A percentile compares a stretch with the other conserved stretches of the same genome.
Evolutionary conservation across 2,113 vertebrate genomes (phyloP).

Genomic region (Bufo bufo): DNA sequence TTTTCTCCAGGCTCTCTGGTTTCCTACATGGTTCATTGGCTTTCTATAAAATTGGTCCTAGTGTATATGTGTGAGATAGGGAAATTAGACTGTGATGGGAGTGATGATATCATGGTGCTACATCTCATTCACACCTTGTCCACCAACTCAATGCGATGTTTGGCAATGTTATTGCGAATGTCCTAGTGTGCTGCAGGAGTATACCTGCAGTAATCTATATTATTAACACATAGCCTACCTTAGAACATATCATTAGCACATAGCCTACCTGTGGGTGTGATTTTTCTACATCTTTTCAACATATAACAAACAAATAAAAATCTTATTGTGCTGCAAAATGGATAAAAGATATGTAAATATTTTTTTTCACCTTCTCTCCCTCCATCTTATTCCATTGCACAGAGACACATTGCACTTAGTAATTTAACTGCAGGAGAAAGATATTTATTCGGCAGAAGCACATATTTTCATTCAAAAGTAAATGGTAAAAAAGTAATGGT

Average conservation of each 20-base stretch:
- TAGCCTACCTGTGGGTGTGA: neutral
- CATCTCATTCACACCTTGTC: no score
- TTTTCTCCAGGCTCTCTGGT: no score
- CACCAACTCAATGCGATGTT: neutral
- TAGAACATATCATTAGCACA: neutral
- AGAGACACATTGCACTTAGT: conserved; percentile 13
- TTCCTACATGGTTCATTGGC: no score
- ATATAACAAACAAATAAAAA: neutral
- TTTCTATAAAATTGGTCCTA: no score
- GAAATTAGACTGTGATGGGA: no score
- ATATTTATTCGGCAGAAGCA: neutral
- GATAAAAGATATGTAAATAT: conserved; percentile 15
- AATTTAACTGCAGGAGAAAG: conserved; percentile 30
- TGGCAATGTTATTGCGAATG: neutral
- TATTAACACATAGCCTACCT: no score
- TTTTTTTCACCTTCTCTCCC: neutral
- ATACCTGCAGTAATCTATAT: no score
- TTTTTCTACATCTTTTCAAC: neutral
- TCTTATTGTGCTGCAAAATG: neutral
- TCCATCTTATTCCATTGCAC: neutral
- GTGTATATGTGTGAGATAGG: no score
- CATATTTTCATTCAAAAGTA: neutral
- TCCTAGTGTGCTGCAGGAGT: no score
- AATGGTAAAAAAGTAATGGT: conserved; percentile 28
- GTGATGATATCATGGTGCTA: no score